These are phyloP conservation scores for Hetaerina titia DNA, from an alignment of 2,888 invertebrate genomes.

Conservation along the genomic window DNA sequence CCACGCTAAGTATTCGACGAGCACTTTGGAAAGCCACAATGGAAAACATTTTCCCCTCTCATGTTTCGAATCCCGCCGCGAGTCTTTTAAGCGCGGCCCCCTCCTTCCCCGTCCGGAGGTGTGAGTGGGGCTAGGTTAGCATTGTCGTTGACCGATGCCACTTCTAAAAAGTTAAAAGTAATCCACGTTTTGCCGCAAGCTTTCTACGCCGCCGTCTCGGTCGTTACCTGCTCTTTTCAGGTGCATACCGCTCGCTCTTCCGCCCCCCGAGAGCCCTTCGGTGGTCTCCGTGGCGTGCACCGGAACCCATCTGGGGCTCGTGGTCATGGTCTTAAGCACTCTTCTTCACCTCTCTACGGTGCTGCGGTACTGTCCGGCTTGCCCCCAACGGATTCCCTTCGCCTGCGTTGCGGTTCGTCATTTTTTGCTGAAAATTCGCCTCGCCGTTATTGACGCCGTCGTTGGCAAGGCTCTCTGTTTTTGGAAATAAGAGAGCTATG, in stretches of 20 bases:
- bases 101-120: too few species aligned
- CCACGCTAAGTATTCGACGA: not conserved
- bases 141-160: not conserved
- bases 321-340: not conserved
- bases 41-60: not conserved
- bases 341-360: too few species aligned
- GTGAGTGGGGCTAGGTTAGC: not conserved
- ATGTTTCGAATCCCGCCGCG: not conserved
- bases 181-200: not conserved
- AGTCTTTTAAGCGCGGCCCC: not conserved
- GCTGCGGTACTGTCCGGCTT: too few species aligned
- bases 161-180: not conserved
- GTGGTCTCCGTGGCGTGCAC: not conserved
- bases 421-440: too few species aligned
- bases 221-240: slow-evolving; percentile 6
- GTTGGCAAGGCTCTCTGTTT: too few species aligned
- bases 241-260: not conserved
- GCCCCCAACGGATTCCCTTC: too few species aligned
- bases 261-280: not conserved
- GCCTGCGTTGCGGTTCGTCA: too few species aligned
- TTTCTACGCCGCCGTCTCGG: slow-evolving; percentile 9
- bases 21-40: not conserved
- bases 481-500: too few species aligned
- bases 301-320: not conserved
- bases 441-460: too few species aligned